Percentiles rank a stretch among this genome's conserved stretches.
These are phyloP conservation scores for Aphrocallistes beatrix DNA, from an alignment of 37 sponge, comb jelly and placozoan species.

Conservation along the genomic window DNA sequence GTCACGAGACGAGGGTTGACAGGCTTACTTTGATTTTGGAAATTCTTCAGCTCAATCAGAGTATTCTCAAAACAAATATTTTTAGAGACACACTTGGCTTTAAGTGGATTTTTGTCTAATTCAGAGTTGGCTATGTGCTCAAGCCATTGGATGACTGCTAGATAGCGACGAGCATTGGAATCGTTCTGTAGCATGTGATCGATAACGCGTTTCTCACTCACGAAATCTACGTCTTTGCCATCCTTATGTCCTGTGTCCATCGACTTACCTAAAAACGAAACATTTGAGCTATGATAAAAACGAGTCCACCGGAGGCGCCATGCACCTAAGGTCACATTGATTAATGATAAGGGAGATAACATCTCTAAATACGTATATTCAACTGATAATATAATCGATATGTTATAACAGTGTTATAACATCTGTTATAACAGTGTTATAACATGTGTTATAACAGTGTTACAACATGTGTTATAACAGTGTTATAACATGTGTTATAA, in stretches of 20 bases:
- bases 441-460: too few relatives aligned
- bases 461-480: too few relatives aligned
- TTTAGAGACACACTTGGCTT: slow-evolving; percentile 39
- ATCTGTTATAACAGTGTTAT: too few relatives aligned
- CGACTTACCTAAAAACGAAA: too few relatives aligned
- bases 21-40: background rate
- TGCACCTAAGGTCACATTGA: too few relatives aligned
- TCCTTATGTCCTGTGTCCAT: background rate
- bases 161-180: background rate
- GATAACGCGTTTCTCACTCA: background rate
- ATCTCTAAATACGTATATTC: too few relatives aligned
- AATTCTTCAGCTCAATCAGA: slow-evolving; percentile 29
- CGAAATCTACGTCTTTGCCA: background rate
- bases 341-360: too few relatives aligned
- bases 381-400: too few relatives aligned
- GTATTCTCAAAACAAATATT: slow-evolving; percentile 50
- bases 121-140: slow-evolving; percentile 47
- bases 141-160: slow-evolving; percentile 74
- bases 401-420: too few relatives aligned
- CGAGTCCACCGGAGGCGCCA: too few relatives aligned
- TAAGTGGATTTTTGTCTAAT: slow-evolving; percentile 38
- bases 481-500: too few relatives aligned
- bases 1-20: slow-evolving; percentile 22
- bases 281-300: too few relatives aligned
- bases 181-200: background rate